Evolutionary conservation across 2,888 invertebrate genomes (phyloP).

Genomic region (Oscheius myriophilus): DNA sequence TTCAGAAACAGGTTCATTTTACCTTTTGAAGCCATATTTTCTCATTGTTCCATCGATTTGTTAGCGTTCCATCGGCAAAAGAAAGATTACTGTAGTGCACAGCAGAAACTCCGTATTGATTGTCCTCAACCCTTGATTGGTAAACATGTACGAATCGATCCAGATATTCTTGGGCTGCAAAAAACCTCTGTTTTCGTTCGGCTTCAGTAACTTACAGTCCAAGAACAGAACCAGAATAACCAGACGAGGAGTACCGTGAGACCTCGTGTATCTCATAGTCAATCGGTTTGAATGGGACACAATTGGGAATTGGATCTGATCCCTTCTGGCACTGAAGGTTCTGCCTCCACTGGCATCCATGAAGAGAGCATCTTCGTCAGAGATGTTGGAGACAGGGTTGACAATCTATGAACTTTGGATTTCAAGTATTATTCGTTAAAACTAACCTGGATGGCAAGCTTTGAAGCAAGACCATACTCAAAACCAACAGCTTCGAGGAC

Average conservation of each 20-base stretch:
- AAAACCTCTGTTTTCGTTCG: background rate
- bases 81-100: conserved; percentile 79
- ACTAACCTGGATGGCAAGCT: conserved; percentile 62
- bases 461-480: conserved; percentile 64
- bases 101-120: conserved; percentile 81
- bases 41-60: conserved; percentile 66
- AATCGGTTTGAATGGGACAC: conserved; percentile 78
- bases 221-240: conserved; percentile 67
- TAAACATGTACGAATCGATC: conserved; percentile 68
- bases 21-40: conserved; percentile 69
- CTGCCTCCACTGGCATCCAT: conserved; percentile 43
- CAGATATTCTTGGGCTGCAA: conserved; percentile 68
- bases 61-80: conserved; percentile 60
- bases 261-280: conserved; percentile 70
- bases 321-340: conserved; percentile 45
- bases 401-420: conserved; percentile 77
- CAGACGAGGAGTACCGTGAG: conserved; percentile 63
- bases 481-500: conserved; percentile 59
- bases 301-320: conserved; percentile 81
- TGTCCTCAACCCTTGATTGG: conserved; percentile 72
- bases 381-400: conserved; percentile 85
- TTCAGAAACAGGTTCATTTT: background rate
- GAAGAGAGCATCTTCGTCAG: conserved; percentile 80
- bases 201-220: conserved; percentile 52
- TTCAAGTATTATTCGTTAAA: background rate